phyloP scores from a whole-genome alignment of 2,797 vertebrate species.

The Pagetopsis macropterus region DNA sequence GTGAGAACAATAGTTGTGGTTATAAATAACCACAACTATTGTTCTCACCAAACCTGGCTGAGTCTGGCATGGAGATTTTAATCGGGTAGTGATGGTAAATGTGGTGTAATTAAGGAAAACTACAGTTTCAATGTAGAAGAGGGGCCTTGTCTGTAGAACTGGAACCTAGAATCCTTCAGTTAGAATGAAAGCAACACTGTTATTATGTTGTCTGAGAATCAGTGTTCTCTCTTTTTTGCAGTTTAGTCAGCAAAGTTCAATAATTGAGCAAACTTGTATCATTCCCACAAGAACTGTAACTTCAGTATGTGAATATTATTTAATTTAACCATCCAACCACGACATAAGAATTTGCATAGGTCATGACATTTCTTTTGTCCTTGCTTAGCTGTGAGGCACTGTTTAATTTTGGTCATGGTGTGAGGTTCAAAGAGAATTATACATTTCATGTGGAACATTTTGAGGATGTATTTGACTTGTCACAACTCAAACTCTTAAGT shows the following conservation, averaged over 20 bases:
- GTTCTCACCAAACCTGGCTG: conserved; percentile 55
- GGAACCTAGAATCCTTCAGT: conserved; percentile 27
- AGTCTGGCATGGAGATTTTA: conserved; percentile 55
- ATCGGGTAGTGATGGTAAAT: conserved; percentile 58
- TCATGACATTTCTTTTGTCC: conserved; percentile 37
- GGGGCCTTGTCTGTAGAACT: conserved; percentile 32
- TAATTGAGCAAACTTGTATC: conserved; percentile 16
- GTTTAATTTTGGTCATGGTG: conserved; percentile 39
- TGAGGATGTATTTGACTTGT: conserved; percentile 13
- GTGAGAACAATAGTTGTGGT: no score
- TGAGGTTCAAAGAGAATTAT: conserved; percentile 56
- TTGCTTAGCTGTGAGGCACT: conserved; percentile 16
- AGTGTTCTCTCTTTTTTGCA: conserved; percentile 9
- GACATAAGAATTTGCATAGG: conserved; percentile 33
- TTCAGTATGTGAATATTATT: conserved; percentile 18
- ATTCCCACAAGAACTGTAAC: conserved; percentile 8
- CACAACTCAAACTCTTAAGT: conserved; percentile 26
- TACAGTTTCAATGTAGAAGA: conserved; percentile 47
- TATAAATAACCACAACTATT: conserved; percentile 45
- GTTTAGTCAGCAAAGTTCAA: conserved; percentile 18
- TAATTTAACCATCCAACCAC: conserved; percentile 19
- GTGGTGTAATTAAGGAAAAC: conserved; percentile 57
- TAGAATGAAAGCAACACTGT: conserved; percentile 42
- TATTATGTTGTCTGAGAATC: conserved; percentile 28
- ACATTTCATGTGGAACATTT: conserved; percentile 38